These are phyloP conservation scores for Lagocephalus sceleratus DNA, from an alignment of 2,797 vertebrate species.

Conservation along the genomic window DNA sequence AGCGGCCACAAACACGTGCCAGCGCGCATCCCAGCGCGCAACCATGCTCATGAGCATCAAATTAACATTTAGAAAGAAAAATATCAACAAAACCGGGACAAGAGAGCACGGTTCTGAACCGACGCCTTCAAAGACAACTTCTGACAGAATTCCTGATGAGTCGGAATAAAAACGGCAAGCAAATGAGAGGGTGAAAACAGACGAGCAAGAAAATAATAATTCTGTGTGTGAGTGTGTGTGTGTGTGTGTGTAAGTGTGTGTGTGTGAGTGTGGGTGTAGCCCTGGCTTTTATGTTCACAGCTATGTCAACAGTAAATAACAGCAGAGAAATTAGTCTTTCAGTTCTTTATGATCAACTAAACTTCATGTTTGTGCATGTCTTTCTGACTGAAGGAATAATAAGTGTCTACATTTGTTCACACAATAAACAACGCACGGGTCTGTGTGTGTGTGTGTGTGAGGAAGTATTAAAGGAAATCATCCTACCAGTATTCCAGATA, in stretches of 20 bases:
- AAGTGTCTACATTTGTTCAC: slow-evolving; percentile 1
- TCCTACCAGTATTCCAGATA: too few species aligned
- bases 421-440: neutral
- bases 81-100: slow-evolving; percentile 69
- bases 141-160: slow-evolving; percentile 74
- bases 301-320: slow-evolving; percentile 49
- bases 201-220: slow-evolving; percentile 51
- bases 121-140: slow-evolving; percentile 70
- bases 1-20: slow-evolving; percentile 14
- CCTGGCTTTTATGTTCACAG: slow-evolving; percentile 50
- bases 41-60: slow-evolving; percentile 14
- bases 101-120: slow-evolving; percentile 46
- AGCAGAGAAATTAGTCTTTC: slow-evolving; percentile 42
- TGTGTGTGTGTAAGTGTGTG: slow-evolving; percentile 7
- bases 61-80: slow-evolving; percentile 71
- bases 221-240: slow-evolving; percentile 15
- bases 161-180: slow-evolving; percentile 58
- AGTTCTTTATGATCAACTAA: slow-evolving; percentile 52
- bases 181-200: slow-evolving; percentile 40
- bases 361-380: slow-evolving; percentile 10
- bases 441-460: neutral
- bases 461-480: neutral
- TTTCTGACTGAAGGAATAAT: slow-evolving; percentile 11
- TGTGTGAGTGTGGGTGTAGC: slow-evolving; percentile 2
- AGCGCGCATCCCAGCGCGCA: slow-evolving; percentile 4